Evolutionary conservation across 64 coral and sea anemone genomes (phyloP).

Genomic region (Stichodactyla helianthus): DNA sequence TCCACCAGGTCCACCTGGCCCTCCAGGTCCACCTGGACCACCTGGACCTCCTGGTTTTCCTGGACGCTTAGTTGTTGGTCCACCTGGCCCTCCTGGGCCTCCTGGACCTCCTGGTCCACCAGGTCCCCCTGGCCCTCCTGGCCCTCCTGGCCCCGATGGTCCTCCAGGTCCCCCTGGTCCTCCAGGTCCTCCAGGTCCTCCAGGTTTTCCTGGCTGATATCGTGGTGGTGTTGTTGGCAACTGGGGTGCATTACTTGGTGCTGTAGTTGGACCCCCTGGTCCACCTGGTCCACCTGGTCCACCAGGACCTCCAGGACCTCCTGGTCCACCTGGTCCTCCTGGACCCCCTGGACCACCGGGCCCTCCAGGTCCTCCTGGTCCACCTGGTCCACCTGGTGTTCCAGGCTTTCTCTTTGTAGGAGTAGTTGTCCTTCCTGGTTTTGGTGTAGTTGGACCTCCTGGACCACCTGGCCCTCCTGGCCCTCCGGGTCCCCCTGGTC

Average conservation of each 20-base stretch:
- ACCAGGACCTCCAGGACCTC: constrained; percentile 67
- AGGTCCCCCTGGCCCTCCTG: constrained; percentile 76
- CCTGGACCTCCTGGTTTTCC: constrained; percentile 53
- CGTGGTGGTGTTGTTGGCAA: constrained; percentile 31
- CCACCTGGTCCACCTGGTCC: constrained; percentile 74
- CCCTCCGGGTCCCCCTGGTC: constrained; percentile 54
- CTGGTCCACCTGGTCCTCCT: constrained; percentile 52
- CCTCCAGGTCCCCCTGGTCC: constrained; percentile 88
- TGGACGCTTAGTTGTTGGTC: constrained; percentile 41
- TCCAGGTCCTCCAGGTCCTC: constrained; percentile 51
- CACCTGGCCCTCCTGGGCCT: constrained; percentile 64
- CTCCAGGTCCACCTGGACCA: constrained; percentile 77
- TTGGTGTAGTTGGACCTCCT: constrained; percentile 67
- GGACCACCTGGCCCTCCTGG: constrained; percentile 85
- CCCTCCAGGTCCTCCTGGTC: constrained; percentile 34
- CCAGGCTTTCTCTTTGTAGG: constrained; percentile 27
- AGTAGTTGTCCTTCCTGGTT: constrained; percentile 17
- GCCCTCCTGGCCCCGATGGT: constrained; percentile 80
- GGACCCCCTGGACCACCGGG: constrained; percentile 55
- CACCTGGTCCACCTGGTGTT: constrained; percentile 47
- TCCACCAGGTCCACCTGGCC: constrained; percentile 83
- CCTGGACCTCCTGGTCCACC: constrained; percentile 59
- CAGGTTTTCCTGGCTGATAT: constrained; percentile 31
- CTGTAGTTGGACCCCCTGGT: constrained; percentile 3
- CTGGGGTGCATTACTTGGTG: constrained; percentile 35